These are phyloP conservation scores for Trogon surrucura DNA, from an alignment of 2,113 vertebrate species.

Conservation along the genomic window DNA sequence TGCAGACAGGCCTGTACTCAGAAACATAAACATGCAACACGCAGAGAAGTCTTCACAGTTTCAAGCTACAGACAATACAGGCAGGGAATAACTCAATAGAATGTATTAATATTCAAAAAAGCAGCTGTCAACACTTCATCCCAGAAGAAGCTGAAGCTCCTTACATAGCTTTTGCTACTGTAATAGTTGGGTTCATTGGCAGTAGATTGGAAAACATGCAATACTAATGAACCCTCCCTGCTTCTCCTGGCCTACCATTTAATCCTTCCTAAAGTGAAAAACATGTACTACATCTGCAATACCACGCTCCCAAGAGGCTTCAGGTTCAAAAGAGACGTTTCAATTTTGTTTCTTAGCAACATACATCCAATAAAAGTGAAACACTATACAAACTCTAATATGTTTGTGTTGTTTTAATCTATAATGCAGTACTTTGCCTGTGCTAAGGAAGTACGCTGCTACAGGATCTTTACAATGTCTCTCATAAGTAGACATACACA, in stretches of 20 bases:
- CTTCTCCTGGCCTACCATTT: conserved; percentile 20
- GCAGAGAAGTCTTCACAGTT: background rate
- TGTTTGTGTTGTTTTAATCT: conserved; percentile 21
- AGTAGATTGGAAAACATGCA: conserved; percentile 17
- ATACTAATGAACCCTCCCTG: conserved; percentile 10
- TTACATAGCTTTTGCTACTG: background rate
- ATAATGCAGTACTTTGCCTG: background rate
- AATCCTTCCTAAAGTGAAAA: conserved; percentile 40
- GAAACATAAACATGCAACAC: background rate
- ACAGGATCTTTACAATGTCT: background rate
- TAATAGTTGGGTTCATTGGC: conserved; percentile 15
- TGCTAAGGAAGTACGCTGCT: background rate
- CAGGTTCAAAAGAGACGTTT: conserved; percentile 50
- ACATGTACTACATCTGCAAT: background rate
- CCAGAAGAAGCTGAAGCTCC: conserved; percentile 3
- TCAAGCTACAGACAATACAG: conserved; percentile 10
- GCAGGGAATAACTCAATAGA: conserved; percentile 27
- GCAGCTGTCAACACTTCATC: conserved; percentile 52
- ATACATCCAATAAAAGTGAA: conserved; percentile 26
- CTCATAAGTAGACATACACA: background rate
- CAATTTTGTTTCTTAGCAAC: conserved; percentile 69
- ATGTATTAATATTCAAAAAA: conserved; percentile 60
- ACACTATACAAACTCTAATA: background rate
- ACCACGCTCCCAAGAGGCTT: background rate
- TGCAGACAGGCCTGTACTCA: background rate